Conservation (phyloP, 1,140 invertebrate species). For the Drosophila kanapiae region DNA sequence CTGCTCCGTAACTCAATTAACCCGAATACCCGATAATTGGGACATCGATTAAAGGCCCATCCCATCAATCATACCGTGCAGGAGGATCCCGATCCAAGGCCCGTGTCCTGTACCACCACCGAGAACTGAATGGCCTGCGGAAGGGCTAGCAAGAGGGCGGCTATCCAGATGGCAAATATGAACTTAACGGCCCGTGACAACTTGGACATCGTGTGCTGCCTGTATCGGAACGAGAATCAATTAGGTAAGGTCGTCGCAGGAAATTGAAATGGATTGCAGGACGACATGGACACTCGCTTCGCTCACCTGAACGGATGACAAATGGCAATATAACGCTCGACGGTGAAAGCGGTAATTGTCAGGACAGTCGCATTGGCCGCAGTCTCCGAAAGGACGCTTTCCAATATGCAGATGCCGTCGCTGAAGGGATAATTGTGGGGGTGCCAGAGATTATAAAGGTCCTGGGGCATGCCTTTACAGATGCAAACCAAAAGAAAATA, state of each 20-base stretch:
- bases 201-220: slow-evolving; percentile 93
- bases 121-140: slow-evolving; percentile 93
- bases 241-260: slow-evolving; percentile 27
- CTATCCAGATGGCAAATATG: slow-evolving; percentile 90
- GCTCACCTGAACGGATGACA: slow-evolving; percentile 90
- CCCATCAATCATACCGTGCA: slow-evolving; percentile 84
- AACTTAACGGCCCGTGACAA: slow-evolving; percentile 91
- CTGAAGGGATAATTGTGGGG: slow-evolving; percentile 91
- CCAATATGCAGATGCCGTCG: slow-evolving; percentile 90
- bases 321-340: slow-evolving; percentile 94
- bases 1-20: slow-evolving; percentile 16
- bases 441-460: slow-evolving; percentile 93
- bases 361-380: slow-evolving; percentile 95
- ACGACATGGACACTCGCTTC: background rate
- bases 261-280: slow-evolving; percentile 6
- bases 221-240: slow-evolving; percentile 49
- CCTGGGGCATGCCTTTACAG: slow-evolving; percentile 89
- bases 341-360: slow-evolving; percentile 95
- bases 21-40: background rate
- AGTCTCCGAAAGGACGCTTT: slow-evolving; percentile 92
- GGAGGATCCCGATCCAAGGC: slow-evolving; percentile 83
- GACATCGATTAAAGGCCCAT: slow-evolving; percentile 1
- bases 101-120: slow-evolving; percentile 84
- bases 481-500: background rate
- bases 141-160: slow-evolving; percentile 90